Evolutionary conservation across 2,888 invertebrate species (phyloP), one percentile per base, ranked within the genome.

Genomic region (Nezara viridula): DNA sequence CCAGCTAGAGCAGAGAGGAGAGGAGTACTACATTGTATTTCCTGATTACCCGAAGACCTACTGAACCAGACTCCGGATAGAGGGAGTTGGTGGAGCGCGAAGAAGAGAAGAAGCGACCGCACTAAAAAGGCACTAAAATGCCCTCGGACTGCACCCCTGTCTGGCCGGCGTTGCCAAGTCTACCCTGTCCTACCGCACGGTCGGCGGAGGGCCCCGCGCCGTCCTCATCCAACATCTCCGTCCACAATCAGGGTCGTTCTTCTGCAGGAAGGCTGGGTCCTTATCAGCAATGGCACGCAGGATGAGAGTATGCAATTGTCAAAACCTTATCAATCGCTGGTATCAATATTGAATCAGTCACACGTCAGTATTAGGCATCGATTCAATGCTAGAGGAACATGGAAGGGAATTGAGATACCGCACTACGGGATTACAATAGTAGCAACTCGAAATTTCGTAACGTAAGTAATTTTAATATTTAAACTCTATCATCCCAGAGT

Each of bases 51-150:
- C 44, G 44, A 44, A 40, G 81, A 81, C 81, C 81, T 47, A 81
- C 44, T 81, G 81, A 40, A 44, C 81, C 81, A 81, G 81, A 81
- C 40, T 40, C 44, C 81, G 44, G 44, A 10, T 12, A n/a, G 44
- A 47, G 44, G 44, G 19, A 81, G 40, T 12, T n/a, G 24, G n/a
- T 9, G 66, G 81, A 40, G 81, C 44, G 81, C 81, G 16, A 4
- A 1, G 44, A 47, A n/a, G 81, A 81, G 81, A 47, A 81, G 81
- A 81, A 44, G 81, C n/a, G 81, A n/a, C 81, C n/a, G n/a, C 50
- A 86, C 44, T 86, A 86, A 86, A 86, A 86, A 86, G 86, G 86
- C 32, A 86, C 86, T 86, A 49, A 86, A 86, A 47, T 86, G 86
- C 86, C 86, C 32, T 32, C 21, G 37, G 86, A 86, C 86, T 86